Evolutionary conservation across 2,888 invertebrate genomes (phyloP), one percentile per base, ranked within the genome.

Genomic region (Meteorus colon): DNA sequence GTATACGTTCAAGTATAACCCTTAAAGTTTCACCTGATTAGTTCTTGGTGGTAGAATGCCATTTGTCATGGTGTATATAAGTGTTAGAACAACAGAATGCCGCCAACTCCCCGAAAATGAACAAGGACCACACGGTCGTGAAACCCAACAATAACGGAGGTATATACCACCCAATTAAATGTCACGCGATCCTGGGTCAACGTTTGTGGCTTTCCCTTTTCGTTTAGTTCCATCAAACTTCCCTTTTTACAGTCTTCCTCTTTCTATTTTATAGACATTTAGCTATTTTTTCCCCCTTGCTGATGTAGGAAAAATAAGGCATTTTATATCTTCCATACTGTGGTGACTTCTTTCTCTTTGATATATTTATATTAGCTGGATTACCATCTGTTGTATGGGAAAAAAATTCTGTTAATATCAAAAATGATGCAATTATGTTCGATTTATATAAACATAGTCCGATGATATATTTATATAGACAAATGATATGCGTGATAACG

Each of bases 51-150:
- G 45, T 62, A 74, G 74, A 78, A 76, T 78, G 69, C 72, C 72
- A 76, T 78, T 78, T 78, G 78, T 78, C 78, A 76, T 68, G 74
- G 31, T 19, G 55, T 41, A 27, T 59, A 45, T 69, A 68, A 55
- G n/a, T 37, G 63, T 37, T 45, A 41, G 51, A 73, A 59, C 34
- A 73, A 27, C 37, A 37, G 48, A 48, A 55, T 19, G 19, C 51
- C 51, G 19, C 6, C 51, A 55, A 55, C 19, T 55, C n/a, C 24
- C n/a, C 8, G 19, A 55, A 19, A 55, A 55, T 24, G 55, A 55
- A 24, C 19, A 24, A 31, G 55, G 70, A 75, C 75, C 75, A 29
- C 60, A 67, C 59, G 16, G 27, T 63, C 48, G 51, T 67, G 62
- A 62, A 67, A 73, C 60, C 51, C 70, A 37, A 55, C 34, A 65